These are phyloP conservation scores for Hylaea fasciaria DNA, from an alignment of 2,888 invertebrate species.

Conservation along the genomic window DNA sequence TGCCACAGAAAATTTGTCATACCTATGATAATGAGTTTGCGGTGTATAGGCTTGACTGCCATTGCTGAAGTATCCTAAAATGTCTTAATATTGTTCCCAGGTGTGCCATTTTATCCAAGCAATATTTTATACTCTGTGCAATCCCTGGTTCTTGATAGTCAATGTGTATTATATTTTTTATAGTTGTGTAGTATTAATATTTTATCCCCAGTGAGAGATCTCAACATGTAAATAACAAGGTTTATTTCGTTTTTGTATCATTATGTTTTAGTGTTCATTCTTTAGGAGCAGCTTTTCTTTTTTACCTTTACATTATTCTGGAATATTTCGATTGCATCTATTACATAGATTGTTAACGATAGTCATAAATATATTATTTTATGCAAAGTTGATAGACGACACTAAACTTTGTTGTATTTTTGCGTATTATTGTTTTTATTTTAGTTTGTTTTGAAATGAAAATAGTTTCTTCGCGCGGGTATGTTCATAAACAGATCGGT, in stretches of 20 bases:
- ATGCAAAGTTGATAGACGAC: no score
- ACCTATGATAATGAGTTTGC: no score
- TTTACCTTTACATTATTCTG: background rate
- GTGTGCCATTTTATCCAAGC: constrained; percentile 6
- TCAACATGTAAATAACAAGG: constrained; percentile 49
- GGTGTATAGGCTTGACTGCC: no score
- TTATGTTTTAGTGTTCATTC: constrained; percentile 3
- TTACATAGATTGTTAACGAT: background rate
- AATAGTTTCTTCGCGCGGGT: no score
- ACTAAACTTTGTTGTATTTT: no score
- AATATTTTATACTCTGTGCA: constrained; percentile 47
- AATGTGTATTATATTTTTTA: constrained; percentile 42
- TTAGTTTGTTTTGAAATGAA: no score
- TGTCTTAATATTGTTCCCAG: background rate
- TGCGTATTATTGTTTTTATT: no score
- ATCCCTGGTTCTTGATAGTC: constrained; percentile 51
- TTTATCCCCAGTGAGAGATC: constrained; percentile 49
- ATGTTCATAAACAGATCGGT: no score
- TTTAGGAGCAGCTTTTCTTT: constrained; percentile 8
- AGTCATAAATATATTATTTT: background rate
- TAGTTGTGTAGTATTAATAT: constrained; percentile 43
- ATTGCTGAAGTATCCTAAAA: no score
- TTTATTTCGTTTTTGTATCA: constrained; percentile 16
- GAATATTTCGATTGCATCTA: constrained; percentile 6
- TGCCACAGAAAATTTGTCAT: no score